These are phyloP conservation scores for Bombus confusus DNA, from an alignment of 1,140 invertebrate genomes.

Conservation along the genomic window DNA sequence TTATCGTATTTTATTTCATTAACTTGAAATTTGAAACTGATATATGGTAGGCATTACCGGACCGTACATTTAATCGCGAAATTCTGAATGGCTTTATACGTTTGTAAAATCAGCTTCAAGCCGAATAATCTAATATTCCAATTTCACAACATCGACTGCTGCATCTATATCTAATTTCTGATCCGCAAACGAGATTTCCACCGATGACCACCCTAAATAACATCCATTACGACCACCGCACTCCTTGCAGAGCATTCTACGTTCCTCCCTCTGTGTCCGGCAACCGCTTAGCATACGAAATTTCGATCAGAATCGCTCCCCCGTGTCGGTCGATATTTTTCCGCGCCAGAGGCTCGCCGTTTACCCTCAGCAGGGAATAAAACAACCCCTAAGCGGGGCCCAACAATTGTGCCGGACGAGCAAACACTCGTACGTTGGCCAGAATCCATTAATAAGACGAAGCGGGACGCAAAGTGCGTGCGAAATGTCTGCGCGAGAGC, in stretches of 20 bases:
- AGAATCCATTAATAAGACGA: slow-evolving; percentile 61
- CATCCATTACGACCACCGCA: not conserved
- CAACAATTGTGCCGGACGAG: slow-evolving; percentile 7
- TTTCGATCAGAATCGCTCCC: not conserved
- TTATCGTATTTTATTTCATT: too few relatives aligned
- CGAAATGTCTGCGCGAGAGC: not conserved
- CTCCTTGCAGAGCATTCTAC: too few relatives aligned
- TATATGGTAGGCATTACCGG: too few relatives aligned
- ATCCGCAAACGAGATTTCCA: not conserved
- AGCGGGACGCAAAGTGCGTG: slow-evolving; percentile 22
- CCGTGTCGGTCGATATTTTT: slow-evolving; percentile 18
- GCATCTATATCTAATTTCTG: not conserved
- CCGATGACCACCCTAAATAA: not conserved
- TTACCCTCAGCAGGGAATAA: slow-evolving; percentile 20
- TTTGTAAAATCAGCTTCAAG: too few relatives aligned
- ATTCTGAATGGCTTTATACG: not conserved
- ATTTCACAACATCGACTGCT: not conserved
- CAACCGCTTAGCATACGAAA: not conserved
- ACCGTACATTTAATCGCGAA: too few relatives aligned
- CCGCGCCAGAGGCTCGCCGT: not conserved
- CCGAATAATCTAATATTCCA: not conserved
- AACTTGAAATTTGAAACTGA: too few relatives aligned
- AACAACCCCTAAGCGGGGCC: slow-evolving; percentile 1
- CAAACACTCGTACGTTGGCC: slow-evolving; percentile 3
- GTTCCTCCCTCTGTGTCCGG: not conserved